A percentile compares a stretch with the other conserved stretches of the same genome.
Conservation (phyloP, 2,797 vertebrate species). For the Enteromius fasciolatus region DNA sequence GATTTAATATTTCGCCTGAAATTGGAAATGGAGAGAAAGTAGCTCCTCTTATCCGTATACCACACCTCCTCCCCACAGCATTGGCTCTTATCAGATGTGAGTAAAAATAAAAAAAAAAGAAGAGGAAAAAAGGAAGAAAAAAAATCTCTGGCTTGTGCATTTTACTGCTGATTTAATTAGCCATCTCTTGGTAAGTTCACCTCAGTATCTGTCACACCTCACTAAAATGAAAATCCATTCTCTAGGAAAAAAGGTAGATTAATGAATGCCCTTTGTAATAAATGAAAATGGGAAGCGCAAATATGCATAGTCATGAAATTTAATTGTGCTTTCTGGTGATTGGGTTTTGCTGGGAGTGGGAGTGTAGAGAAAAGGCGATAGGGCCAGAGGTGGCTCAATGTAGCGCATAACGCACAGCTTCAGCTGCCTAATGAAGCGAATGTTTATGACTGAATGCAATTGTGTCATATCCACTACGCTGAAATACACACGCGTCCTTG, state of each 20-base stretch:
- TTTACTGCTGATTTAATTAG: conserved; percentile 89
- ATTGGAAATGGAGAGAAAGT: conserved; percentile 63
- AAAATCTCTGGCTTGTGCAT: conserved; percentile 65
- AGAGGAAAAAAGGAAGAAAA: conserved; percentile 1
- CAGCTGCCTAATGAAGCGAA: conserved; percentile 88
- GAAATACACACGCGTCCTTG: conserved; percentile 52
- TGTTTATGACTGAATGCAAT: conserved; percentile 86
- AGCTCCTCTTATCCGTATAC: conserved; percentile 42
- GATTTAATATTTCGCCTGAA: conserved; percentile 65
- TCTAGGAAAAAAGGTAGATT: conserved; percentile 75
- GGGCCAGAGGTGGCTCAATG: conserved; percentile 85
- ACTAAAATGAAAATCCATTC: conserved; percentile 82
- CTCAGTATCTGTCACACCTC: conserved; percentile 82
- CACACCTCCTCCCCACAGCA: conserved; percentile 49
- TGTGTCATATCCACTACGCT: conserved; percentile 81
- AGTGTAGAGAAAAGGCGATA: conserved; percentile 66
- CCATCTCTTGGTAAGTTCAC: conserved; percentile 82
- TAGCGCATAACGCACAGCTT: conserved; percentile 82
- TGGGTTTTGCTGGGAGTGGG: conserved; percentile 79
- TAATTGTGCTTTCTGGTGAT: conserved; percentile 86
- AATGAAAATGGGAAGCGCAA: conserved; percentile 83
- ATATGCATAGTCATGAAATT: conserved; percentile 90
- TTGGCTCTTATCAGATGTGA: conserved; percentile 70
- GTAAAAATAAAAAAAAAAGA: conserved; percentile 55
- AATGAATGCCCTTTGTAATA: conserved; percentile 86